phyloP scores from a whole-genome alignment of 2,888 invertebrate species.

The Archips xylosteana region DNA sequence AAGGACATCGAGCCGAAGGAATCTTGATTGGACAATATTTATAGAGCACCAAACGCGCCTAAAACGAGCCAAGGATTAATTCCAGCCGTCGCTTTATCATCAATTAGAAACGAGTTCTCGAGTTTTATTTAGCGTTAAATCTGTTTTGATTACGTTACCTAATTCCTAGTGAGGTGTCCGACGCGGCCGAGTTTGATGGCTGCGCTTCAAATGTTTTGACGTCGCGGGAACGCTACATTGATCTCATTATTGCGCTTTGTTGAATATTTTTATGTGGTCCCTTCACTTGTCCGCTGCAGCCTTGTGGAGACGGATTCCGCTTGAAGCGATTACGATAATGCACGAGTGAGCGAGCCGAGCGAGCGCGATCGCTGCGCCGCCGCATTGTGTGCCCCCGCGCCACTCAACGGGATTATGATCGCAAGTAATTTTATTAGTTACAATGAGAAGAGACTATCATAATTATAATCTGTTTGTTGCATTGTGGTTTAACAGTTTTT shows the following conservation, averaged over 20 bases:
- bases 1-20: constrained; percentile 36
- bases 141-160: constrained; percentile 26
- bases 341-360: constrained; percentile 16
- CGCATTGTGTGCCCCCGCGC: constrained; percentile 31
- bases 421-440: constrained; percentile 36
- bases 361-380: constrained; percentile 11
- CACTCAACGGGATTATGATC: constrained; percentile 36
- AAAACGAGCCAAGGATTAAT: constrained; percentile 36
- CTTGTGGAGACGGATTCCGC: neutral
- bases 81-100: constrained; percentile 22
- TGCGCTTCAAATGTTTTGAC: constrained; percentile 35
- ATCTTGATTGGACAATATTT: constrained; percentile 37
- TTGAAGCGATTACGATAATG: constrained; percentile 12
- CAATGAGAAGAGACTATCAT: constrained; percentile 36
- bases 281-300: constrained; percentile 23
- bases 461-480: constrained; percentile 43
- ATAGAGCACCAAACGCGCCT: constrained; percentile 31
- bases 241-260: constrained; percentile 22
- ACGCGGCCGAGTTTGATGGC: constrained; percentile 16
- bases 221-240: constrained; percentile 14
- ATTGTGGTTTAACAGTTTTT: constrained; percentile 37
- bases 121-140: constrained; percentile 33
- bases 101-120: constrained; percentile 31
- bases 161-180: constrained; percentile 20
- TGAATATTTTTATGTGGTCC: constrained; percentile 22